Conservation (phyloP, 2,888 invertebrate species). For the Pseudoips prasinana region DNA sequence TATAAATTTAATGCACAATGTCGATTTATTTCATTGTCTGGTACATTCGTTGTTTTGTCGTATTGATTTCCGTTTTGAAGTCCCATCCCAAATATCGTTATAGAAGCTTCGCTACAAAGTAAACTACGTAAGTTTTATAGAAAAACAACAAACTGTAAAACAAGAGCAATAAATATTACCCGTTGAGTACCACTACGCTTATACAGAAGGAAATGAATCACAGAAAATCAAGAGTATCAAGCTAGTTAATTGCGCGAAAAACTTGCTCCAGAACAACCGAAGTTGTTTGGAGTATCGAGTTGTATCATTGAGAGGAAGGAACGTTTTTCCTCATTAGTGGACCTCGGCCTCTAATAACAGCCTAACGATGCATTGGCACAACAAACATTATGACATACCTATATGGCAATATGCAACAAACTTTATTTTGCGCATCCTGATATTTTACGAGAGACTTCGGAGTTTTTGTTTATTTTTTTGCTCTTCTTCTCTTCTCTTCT, state of each 20-base stretch:
- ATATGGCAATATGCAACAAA: constrained; percentile 28
- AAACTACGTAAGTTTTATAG: too few relatives aligned
- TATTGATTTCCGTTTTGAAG: too few relatives aligned
- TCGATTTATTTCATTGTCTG: too few relatives aligned
- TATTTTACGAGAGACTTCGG: constrained; percentile 13
- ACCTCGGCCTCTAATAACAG: constrained; percentile 45
- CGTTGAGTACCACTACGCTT: constrained; percentile 26
- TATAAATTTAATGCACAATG: too few relatives aligned
- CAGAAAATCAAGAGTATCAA: constrained; percentile 48
- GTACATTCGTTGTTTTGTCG: too few relatives aligned
- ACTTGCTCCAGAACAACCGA: constrained; percentile 46
- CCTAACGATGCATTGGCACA: constrained; percentile 43
- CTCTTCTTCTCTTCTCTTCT: too few relatives aligned
- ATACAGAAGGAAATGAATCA: constrained; percentile 39
- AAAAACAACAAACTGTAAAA: too few relatives aligned
- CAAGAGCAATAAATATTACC: constrained; percentile 30
- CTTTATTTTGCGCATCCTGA: constrained; percentile 9
- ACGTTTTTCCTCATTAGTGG: constrained; percentile 67
- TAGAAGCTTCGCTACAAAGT: too few relatives aligned
- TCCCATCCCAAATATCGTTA: too few relatives aligned
- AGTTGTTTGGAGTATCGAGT: constrained; percentile 47
- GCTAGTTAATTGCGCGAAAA: constrained; percentile 54
- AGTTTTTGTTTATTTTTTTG: constrained; percentile 23
- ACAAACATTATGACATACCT: constrained; percentile 28
- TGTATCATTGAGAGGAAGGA: constrained; percentile 44